phyloP scores from a whole-genome alignment of 2,113 vertebrate species.

The Atherinomorus stipes region DNA sequence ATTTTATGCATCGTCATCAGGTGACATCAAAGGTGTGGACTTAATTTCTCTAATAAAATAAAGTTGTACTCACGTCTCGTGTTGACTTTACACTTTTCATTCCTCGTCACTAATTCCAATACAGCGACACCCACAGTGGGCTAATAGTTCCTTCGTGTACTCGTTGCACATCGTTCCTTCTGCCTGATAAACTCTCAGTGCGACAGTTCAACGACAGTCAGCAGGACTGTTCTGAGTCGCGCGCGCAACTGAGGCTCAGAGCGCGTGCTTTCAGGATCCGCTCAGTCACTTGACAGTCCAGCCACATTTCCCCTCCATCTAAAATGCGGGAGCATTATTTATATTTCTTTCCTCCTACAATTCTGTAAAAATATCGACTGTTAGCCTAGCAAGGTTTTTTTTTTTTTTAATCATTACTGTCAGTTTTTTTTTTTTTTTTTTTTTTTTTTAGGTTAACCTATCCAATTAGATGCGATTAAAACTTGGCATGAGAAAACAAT shows the following conservation, averaged over 20 bases:
- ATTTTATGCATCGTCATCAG: no score
- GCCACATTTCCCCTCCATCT: no score
- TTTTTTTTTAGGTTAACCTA: no score
- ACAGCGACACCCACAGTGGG: not conserved
- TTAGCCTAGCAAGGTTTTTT: not conserved
- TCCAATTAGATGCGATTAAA: no score
- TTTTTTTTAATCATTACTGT: not conserved
- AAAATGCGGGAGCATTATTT: no score
- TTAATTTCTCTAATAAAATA: not conserved
- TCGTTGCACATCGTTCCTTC: not conserved
- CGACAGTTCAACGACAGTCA: not conserved
- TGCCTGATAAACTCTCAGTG: not conserved
- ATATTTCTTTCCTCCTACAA: no score
- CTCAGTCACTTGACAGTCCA: constrained; percentile 7
- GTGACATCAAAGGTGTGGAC: no score
- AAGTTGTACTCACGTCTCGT: constrained; percentile 58
- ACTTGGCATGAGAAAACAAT: no score
- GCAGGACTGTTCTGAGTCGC: constrained; percentile 1
- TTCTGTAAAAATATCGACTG: no score
- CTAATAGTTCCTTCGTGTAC: not conserved
- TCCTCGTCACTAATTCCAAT: not conserved
- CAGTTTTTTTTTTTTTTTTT: not conserved
- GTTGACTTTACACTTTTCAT: not conserved
- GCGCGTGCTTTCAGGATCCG: constrained; percentile 32
- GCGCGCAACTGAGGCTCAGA: not conserved